phyloP scores from a whole-genome alignment of 1,140 invertebrate genomes.

The Cydia pomonella region DNA sequence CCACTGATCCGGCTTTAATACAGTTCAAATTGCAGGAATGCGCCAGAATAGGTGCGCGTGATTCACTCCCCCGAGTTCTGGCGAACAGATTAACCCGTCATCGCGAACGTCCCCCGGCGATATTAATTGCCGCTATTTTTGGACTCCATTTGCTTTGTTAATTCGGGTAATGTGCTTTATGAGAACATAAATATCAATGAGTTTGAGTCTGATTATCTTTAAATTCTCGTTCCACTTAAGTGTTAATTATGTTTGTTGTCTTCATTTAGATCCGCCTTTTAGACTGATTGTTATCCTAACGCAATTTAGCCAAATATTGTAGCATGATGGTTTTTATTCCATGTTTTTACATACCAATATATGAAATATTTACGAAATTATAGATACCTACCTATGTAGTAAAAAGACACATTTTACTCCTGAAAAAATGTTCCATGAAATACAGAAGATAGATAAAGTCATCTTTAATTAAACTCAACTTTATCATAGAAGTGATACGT shows the following conservation, averaged over 20 bases:
- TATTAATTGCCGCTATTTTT: conserved; percentile 30
- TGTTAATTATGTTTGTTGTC: not conserved
- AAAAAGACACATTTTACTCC: too few species aligned
- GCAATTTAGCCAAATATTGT: not conserved
- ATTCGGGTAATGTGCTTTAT: conserved; percentile 11
- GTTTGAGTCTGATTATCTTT: conserved; percentile 17
- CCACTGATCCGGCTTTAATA: too few species aligned
- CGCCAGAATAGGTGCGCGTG: conserved; percentile 20
- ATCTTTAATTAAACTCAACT: too few species aligned
- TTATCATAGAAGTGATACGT: too few species aligned
- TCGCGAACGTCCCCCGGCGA: conserved; percentile 22
- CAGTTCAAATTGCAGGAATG: not conserved
- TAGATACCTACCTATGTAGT: too few species aligned
- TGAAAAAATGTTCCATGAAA: too few species aligned
- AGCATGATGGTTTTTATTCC: too few species aligned
- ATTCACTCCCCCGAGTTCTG: conserved; percentile 14
- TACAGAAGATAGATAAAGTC: too few species aligned
- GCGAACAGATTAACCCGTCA: conserved; percentile 19
- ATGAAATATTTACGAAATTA: too few species aligned
- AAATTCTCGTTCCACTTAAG: not conserved
- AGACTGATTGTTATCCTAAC: not conserved
- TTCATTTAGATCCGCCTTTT: not conserved
- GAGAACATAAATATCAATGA: conserved; percentile 17
- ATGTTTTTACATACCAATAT: too few species aligned
- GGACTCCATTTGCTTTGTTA: conserved; percentile 19